Evolutionary conservation across 2,888 invertebrate genomes (phyloP).

Genomic region (Isoperla grammatica): DNA sequence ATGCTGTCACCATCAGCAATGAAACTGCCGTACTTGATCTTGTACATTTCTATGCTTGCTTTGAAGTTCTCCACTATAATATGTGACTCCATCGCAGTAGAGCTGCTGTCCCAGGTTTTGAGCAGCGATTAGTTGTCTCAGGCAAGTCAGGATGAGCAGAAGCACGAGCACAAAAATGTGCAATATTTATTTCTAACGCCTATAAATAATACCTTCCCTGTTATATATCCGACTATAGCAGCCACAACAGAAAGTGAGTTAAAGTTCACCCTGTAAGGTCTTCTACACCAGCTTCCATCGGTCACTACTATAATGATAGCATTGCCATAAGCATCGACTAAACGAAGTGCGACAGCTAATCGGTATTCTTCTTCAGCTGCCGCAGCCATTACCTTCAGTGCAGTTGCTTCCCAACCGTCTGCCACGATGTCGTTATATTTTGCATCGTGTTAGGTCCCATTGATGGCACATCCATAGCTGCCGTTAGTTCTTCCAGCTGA

Average conservation of each 20-base stretch:
- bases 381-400: background rate
- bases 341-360: background rate
- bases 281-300: background rate
- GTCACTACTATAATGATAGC: background rate
- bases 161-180: background rate
- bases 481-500: background rate
- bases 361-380: background rate
- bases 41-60: conserved; percentile 23
- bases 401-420: background rate
- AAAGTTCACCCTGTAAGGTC: background rate
- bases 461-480: background rate
- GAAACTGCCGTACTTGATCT: conserved; percentile 18
- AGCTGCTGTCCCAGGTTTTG: background rate
- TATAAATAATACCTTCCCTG: background rate
- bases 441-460: background rate
- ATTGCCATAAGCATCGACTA: background rate
- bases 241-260: background rate
- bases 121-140: background rate
- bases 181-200: background rate
- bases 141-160: background rate
- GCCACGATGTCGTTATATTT: background rate
- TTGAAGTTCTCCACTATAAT: background rate
- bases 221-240: background rate
- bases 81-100: background rate
- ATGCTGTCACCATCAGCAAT: conserved; percentile 28